These are phyloP conservation scores for Campopleginae sp. DNA, from an alignment of 2,888 invertebrate species.

Conservation along the genomic window DNA sequence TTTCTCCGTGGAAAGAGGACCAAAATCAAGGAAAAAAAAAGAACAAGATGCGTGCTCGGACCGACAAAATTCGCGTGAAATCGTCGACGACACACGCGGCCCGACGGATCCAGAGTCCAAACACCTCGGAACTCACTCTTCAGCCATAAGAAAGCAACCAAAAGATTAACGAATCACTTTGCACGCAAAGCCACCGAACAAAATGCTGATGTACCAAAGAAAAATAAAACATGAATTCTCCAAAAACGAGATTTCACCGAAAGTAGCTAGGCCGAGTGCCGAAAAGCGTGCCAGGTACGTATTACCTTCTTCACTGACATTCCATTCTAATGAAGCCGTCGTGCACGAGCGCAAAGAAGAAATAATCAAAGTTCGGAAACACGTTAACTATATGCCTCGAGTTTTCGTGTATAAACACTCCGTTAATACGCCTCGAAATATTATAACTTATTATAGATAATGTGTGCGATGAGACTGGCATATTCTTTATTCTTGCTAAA, in stretches of 20 bases:
- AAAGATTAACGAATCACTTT: slow-evolving; percentile 61
- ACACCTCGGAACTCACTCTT: slow-evolving; percentile 11
- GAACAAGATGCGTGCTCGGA: neutral
- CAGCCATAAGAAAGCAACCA: slow-evolving; percentile 10
- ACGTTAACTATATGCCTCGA: slow-evolving; percentile 43
- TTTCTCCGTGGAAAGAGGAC: slow-evolving; percentile 1
- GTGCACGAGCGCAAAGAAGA: slow-evolving; percentile 14
- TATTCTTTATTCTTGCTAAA: slow-evolving; percentile 25
- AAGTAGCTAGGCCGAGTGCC: slow-evolving; percentile 7
- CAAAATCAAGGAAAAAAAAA: slow-evolving; percentile 33
- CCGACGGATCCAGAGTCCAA: neutral
- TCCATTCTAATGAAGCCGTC: slow-evolving; percentile 75
- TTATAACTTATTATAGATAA: slow-evolving; percentile 55
- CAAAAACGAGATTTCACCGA: slow-evolving; percentile 25
- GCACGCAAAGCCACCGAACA: slow-evolving; percentile 39
- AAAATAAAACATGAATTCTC: neutral
- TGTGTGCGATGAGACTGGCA: slow-evolving; percentile 6
- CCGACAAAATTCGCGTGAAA: slow-evolving; percentile 42
- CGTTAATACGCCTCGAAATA: slow-evolving; percentile 62
- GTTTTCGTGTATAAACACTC: slow-evolving; percentile 63
- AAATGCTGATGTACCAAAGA: slow-evolving; percentile 24
- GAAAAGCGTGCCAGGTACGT: slow-evolving; percentile 55
- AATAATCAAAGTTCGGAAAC: slow-evolving; percentile 38
- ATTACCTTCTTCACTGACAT: slow-evolving; percentile 68
- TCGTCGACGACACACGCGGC: slow-evolving; percentile 4